A percentile compares a stretch with the other conserved stretches of the same genome.
phyloP scores from a whole-genome alignment of 2,113 vertebrate genomes.

The Daboia siamensis region DNA sequence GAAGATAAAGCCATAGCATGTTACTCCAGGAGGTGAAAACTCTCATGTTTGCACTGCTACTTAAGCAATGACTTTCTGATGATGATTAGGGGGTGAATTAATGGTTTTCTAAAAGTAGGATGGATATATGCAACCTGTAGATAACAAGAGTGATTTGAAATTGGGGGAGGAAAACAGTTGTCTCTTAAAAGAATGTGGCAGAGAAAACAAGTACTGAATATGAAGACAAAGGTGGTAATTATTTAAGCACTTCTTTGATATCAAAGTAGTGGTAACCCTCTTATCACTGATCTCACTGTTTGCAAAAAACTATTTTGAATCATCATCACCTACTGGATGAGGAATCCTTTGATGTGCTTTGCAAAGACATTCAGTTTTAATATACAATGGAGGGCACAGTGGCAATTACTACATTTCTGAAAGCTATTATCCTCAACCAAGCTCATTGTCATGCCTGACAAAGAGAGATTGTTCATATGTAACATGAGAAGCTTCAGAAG shows the following conservation, averaged over 20 bases:
- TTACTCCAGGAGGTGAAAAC: neutral
- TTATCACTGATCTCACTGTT: neutral
- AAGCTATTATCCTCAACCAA: neutral
- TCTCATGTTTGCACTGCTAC: conserved; percentile 10
- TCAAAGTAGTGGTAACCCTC: neutral
- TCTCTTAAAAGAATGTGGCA: conserved; percentile 13
- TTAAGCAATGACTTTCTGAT: conserved; percentile 5
- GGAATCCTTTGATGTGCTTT: neutral
- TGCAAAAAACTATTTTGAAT: conserved; percentile 22
- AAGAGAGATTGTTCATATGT: neutral
- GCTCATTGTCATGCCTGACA: neutral
- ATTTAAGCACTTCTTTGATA: neutral
- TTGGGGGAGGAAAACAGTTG: conserved; percentile 11
- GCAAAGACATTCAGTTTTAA: neutral
- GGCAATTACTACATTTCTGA: neutral
- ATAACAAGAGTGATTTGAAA: conserved; percentile 27
- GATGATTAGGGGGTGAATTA: conserved; percentile 2
- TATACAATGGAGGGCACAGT: neutral
- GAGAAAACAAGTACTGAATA: neutral
- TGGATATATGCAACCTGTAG: neutral
- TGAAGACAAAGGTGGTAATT: conserved; percentile 7
- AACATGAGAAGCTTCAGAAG: neutral
- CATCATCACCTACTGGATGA: conserved; percentile 3
- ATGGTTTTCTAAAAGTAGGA: neutral
- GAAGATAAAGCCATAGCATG: neutral